A percentile compares a stretch with the other conserved stretches of the same genome.
Evolutionary conservation across 1,140 invertebrate species (phyloP).

Genomic region (Frieseomelitta varia): DNA sequence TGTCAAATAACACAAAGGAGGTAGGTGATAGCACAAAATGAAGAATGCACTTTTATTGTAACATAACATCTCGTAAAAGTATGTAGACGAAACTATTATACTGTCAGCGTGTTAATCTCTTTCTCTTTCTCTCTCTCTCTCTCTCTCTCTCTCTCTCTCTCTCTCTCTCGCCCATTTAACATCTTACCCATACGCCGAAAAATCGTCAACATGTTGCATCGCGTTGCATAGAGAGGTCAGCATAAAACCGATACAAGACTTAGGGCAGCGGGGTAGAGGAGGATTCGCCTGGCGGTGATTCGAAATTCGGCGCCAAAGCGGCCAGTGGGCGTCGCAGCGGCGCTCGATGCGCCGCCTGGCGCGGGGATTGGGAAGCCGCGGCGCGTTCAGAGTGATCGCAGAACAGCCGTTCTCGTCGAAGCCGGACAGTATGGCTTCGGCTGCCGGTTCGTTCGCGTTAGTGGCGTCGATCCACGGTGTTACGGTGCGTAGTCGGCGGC

Average conservation of each 20-base stretch:
- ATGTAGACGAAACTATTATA: too few species aligned
- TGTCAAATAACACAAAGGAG: too few species aligned
- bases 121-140: too few species aligned
- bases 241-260: not conserved
- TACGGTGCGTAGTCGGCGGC: constrained; percentile 54
- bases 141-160: too few species aligned
- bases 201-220: not conserved
- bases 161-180: too few species aligned
- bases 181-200: not conserved
- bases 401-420: constrained; percentile 21
- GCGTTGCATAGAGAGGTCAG: not conserved
- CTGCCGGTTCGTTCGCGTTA: constrained; percentile 70
- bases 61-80: too few species aligned
- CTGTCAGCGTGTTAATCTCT: too few species aligned
- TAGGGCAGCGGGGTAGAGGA: too few species aligned
- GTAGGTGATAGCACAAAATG: too few species aligned
- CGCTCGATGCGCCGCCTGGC: not conserved
- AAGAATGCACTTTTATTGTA: too few species aligned
- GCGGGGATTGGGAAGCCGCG: constrained; percentile 8
- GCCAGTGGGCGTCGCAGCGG: constrained; percentile 1
- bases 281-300: not conserved
- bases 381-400: not conserved
- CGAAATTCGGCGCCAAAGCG: constrained; percentile 28
- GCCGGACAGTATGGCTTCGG: constrained; percentile 76
- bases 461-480: constrained; percentile 41